Conservation (phyloP, 2,888 invertebrate species). For the Ennomos fuscantarius region DNA sequence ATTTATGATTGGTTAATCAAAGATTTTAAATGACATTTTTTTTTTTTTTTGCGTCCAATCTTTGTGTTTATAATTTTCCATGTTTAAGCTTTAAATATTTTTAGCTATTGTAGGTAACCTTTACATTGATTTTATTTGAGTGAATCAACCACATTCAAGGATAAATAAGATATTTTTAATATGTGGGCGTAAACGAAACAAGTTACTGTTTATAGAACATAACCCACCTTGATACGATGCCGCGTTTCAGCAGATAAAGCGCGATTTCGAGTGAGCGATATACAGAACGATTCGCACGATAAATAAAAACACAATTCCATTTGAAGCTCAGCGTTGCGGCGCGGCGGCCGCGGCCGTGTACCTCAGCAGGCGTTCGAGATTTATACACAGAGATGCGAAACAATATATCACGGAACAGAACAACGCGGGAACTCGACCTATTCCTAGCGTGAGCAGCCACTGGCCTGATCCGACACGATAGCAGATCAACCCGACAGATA, state of each 20-base stretch:
- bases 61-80: too few relatives aligned
- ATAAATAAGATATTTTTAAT: slow-evolving; percentile 35
- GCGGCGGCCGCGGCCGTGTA: slow-evolving; percentile 80
- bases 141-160: slow-evolving; percentile 20
- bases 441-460: slow-evolving; percentile 81
- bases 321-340: slow-evolving; percentile 74
- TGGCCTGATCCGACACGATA: slow-evolving; percentile 76
- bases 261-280: slow-evolving; percentile 82
- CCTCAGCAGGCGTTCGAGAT: slow-evolving; percentile 85
- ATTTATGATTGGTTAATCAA: slow-evolving; percentile 31
- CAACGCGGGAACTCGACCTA: slow-evolving; percentile 83
- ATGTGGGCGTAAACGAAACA: slow-evolving; percentile 45
- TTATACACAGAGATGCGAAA: slow-evolving; percentile 83
- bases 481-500: slow-evolving; percentile 74
- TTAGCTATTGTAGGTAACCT: too few relatives aligned
- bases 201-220: slow-evolving; percentile 58
- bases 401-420: slow-evolving; percentile 82
- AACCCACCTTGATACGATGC: slow-evolving; percentile 62
- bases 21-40: slow-evolving; percentile 30
- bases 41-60: too few relatives aligned
- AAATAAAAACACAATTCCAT: slow-evolving; percentile 86
- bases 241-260: slow-evolving; percentile 80
- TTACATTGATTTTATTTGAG: too few relatives aligned
- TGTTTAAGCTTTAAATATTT: too few relatives aligned
- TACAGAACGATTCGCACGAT: slow-evolving; percentile 82